Evolutionary conservation across 2,888 invertebrate species (phyloP), one percentile per base, ranked within the genome.

Genomic region (Anthophora plumipes): DNA sequence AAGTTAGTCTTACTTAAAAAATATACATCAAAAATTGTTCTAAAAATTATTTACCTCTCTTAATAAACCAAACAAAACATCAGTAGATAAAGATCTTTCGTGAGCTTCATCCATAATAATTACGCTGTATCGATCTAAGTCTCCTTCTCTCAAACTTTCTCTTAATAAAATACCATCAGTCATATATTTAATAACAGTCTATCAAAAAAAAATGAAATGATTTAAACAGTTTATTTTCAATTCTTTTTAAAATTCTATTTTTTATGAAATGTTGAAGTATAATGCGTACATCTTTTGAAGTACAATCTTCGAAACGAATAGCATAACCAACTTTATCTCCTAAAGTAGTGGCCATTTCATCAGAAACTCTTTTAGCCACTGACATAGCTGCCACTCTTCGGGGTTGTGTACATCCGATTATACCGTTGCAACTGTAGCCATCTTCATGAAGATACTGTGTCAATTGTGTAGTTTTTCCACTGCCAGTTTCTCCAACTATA

Each of bases 51-150:
- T 95, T 90, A 98, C 98, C 95, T 98, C 98, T 92, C 99, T 94
- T 14, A 99, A 94, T 84, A 99, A 94, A 11, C 99, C 99, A 93
- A 99, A 99, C 54, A 99, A 95, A 69, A 99, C 99, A 93, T 99
- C 99, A 0, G 99, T 99, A 80, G 98, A 99, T 7, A 99, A 95
- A 0, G 99, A 99, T 1, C 99, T 94, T 94, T 99, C 99, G 94
- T 99, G 99, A 78, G 99, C 99, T 94, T 99, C 99, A 94, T 99
- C 99, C 99, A 99, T 99, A 88, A 99, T 99, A 88, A 99, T 95
- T 0, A 98, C 99, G 91, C 98, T 98, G 94, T 99, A 99, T 92
- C 98, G 96, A 93, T 99, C 99, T 84, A 99, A 94, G 94, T 99
- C 99, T 0, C 99, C 97, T 92, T 99, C 99, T 0, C 99, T 94